Evolutionary conservation across 1,140 invertebrate species (phyloP), one percentile per base, ranked within the genome.

Genomic region (Leptonema lineaticorne): DNA sequence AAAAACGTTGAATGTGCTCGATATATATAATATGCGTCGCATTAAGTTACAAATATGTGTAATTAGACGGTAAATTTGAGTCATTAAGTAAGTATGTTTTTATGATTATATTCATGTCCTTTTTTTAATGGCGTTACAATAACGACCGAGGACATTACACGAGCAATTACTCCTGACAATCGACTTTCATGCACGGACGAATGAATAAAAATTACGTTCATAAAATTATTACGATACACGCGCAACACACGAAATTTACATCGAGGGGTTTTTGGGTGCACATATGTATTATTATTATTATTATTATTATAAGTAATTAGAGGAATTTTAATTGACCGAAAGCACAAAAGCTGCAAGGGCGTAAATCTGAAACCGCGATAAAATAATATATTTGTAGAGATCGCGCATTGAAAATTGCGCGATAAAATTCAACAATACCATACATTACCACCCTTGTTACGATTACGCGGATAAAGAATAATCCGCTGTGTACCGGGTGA

Each of bases 111-210:
- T 22, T 53, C 37, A 53, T 26, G 50, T 53, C 24, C 50, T 53
- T 53, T 53, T 53, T n/a, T n/a, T n/a, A n/a, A 53, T 22, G 50
- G 50, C 8, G 18, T 26, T 22, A 53, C 22, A 24, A 41, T 64
- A 64, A 64, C 29, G 62, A 64, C 41, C n/a, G 14, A 50, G 27
- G 62, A 64, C 30, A 64, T 64, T 64, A 64, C 45, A 33, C 30
- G 45, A 50, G 45, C 62, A 64, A 64, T 64, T 64, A 64, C 37
- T 22, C 50, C 9, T 27, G 20, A 64, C 62, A 64, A 64, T 64
- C 50, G 62, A 64, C 62, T 45, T 46, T 14, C 30, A 50, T 64
- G 62, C 62, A 46, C 24, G 27, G 48, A 30, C 28, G 57, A 59
- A 33, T 27, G 59, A 9, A 62, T 41, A 41, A 62, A 62, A 62